These are phyloP conservation scores for Cathartes aura DNA, from an alignment of 2,113 vertebrate species.

Conservation along the genomic window DNA sequence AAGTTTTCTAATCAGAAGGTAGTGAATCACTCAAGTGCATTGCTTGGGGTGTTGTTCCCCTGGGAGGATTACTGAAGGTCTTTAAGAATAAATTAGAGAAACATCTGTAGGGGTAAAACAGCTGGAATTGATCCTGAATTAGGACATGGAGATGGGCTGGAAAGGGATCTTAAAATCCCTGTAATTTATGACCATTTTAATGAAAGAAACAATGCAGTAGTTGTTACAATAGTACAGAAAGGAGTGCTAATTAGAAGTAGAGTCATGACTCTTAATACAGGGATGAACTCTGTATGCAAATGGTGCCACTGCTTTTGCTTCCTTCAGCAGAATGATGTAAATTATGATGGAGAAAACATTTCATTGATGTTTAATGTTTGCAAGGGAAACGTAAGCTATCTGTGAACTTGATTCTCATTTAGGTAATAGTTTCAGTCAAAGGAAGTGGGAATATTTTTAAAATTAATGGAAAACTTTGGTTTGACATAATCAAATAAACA, in stretches of 20 bases:
- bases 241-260: background rate
- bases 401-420: background rate
- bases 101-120: background rate
- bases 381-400: background rate
- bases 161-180: background rate
- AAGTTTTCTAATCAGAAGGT: background rate
- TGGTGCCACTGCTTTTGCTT: background rate
- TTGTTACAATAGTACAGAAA: background rate
- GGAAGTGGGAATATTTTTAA: background rate
- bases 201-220: background rate
- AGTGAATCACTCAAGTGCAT: background rate
- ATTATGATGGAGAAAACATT: background rate
- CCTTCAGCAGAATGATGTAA: background rate
- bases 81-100: slow-evolving; percentile 14
- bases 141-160: background rate
- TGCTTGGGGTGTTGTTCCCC: background rate
- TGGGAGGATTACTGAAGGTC: background rate
- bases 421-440: background rate
- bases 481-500: background rate
- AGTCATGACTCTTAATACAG: background rate
- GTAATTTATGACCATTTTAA: background rate
- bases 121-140: background rate
- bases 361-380: background rate
- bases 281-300: background rate
- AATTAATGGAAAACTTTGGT: background rate